Percentiles rank a stretch among this genome's conserved stretches.
phyloP scores from a whole-genome alignment of 2,888 invertebrate genomes.

The Arenicola marina region DNA sequence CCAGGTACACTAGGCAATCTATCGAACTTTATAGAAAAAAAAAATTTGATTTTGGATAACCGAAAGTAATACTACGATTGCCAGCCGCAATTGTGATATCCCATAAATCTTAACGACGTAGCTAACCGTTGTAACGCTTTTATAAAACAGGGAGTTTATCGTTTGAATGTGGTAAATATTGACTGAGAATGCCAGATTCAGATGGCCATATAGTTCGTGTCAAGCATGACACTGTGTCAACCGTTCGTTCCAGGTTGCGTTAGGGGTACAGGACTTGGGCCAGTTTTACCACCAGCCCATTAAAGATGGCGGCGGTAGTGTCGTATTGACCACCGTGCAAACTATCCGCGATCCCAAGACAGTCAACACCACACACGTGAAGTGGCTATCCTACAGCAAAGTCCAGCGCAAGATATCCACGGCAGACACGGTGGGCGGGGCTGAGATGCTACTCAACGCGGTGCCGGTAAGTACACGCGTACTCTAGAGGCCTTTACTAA shows the following conservation, averaged over 20 bases:
- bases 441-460: slow-evolving; percentile 11
- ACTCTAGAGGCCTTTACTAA: slow-evolving; percentile 1
- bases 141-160: too few species aligned
- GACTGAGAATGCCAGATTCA: too few species aligned
- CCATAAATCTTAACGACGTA: too few species aligned
- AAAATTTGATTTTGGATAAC: too few species aligned
- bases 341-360: slow-evolving; percentile 79
- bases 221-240: too few species aligned
- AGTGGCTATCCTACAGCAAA: slow-evolving; percentile 89
- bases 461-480: background rate
- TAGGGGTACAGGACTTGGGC: slow-evolving; percentile 91
- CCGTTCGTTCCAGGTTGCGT: slow-evolving; percentile 76
- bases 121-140: too few species aligned
- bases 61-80: too few species aligned
- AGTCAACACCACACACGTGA: slow-evolving; percentile 76
- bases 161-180: too few species aligned
- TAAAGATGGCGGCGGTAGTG: slow-evolving; percentile 83
- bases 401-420: slow-evolving; percentile 34
- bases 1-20: too few species aligned
- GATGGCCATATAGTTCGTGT: background rate
- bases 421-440: background rate
- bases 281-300: slow-evolving; percentile 91
- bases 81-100: too few species aligned
- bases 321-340: slow-evolving; percentile 82
- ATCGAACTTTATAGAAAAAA: too few species aligned